Evolutionary conservation across 2,113 vertebrate genomes (phyloP).

Genomic region (Helogale parvula): DNA sequence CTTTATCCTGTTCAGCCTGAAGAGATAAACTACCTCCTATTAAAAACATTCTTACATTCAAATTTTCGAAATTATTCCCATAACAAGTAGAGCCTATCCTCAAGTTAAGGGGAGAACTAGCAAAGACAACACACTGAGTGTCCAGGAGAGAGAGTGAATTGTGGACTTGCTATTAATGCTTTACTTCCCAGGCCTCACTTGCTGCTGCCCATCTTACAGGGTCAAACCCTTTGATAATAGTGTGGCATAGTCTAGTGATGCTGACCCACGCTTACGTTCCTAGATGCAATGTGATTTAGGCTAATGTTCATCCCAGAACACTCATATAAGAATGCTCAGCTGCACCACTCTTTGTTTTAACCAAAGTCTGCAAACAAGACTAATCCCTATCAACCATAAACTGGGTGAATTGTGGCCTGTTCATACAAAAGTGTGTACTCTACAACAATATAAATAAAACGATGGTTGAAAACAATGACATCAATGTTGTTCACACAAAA

Average conservation of each 20-base stretch:
- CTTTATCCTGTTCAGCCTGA: background rate
- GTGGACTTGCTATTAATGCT: too few species aligned
- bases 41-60: too few species aligned
- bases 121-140: too few species aligned
- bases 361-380: background rate
- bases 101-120: too few species aligned
- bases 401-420: too few species aligned
- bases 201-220: background rate
- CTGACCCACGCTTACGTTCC: background rate
- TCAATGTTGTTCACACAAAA: background rate
- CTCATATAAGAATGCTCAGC: background rate
- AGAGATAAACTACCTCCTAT: too few species aligned
- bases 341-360: background rate
- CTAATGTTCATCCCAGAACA: background rate
- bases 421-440: too few species aligned
- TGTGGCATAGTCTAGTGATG: background rate
- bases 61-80: background rate
- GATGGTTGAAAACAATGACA: too few species aligned
- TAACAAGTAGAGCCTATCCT: too few species aligned
- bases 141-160: too few species aligned
- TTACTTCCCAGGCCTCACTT: background rate
- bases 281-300: background rate
- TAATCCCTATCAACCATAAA: background rate
- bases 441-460: too few species aligned
- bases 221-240: background rate